These are phyloP conservation scores for Odontocerum albicorne DNA, from an alignment of 2,888 invertebrate genomes.

Conservation along the genomic window DNA sequence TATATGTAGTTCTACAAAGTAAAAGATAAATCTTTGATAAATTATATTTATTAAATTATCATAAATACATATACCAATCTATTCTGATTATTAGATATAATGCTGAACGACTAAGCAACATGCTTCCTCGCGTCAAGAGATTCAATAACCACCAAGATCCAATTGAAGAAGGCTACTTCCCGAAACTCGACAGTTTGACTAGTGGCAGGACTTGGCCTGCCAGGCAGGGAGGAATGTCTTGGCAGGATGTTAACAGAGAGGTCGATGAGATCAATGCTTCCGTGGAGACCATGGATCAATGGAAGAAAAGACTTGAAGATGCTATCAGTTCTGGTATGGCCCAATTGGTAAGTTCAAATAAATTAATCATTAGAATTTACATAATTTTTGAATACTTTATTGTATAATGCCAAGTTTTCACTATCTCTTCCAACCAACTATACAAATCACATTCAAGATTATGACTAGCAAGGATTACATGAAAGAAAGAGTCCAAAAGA, in stretches of 20 bases:
- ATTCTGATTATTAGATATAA: constrained; percentile 43
- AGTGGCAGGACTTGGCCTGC: constrained; percentile 39
- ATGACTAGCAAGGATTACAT: too few species aligned
- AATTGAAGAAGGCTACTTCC: constrained; percentile 43
- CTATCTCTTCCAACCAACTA: too few species aligned
- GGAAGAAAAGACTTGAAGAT: constrained; percentile 44
- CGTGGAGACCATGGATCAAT: constrained; percentile 42
- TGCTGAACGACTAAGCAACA: constrained; percentile 42
- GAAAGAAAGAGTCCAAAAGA: too few species aligned
- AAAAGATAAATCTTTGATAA: too few species aligned
- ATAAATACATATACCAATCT: too few species aligned
- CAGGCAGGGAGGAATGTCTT: constrained; percentile 35
- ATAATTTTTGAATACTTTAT: too few species aligned
- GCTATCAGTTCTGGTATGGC: constrained; percentile 44
- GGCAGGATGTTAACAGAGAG: constrained; percentile 38
- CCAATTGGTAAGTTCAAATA: constrained; percentile 35
- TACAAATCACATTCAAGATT: too few species aligned
- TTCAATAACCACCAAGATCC: constrained; percentile 40
- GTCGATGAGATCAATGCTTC: constrained; percentile 37
- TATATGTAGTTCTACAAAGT: too few species aligned
- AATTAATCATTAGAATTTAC: too few species aligned
- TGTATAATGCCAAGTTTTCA: too few species aligned
- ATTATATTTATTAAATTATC: too few species aligned
- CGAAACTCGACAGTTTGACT: constrained; percentile 41
- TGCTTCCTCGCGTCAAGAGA: constrained; percentile 38